These are phyloP conservation scores for Mycetomoellerius zeteki DNA, from an alignment of 1,140 invertebrate genomes.

Conservation along the genomic window DNA sequence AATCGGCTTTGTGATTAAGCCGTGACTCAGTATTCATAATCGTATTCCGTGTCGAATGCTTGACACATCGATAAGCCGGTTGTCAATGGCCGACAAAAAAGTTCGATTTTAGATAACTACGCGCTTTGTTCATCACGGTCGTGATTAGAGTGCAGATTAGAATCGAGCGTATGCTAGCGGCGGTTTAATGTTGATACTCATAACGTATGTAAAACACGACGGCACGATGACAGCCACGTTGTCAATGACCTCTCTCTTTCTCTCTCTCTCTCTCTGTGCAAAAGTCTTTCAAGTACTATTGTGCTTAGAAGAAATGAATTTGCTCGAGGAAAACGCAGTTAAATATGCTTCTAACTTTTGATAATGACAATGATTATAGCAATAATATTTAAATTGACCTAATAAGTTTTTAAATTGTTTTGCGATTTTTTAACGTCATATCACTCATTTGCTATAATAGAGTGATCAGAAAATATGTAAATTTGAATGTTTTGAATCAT, in stretches of 20 bases:
- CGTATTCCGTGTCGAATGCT: constrained; percentile 56
- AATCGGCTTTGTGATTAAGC: constrained; percentile 57
- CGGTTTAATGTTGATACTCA: constrained; percentile 52
- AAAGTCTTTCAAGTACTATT: constrained; percentile 30
- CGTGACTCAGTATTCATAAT: constrained; percentile 57
- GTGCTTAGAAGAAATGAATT: neutral
- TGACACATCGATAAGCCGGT: constrained; percentile 55
- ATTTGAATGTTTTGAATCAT: no score
- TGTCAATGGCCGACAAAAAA: constrained; percentile 60
- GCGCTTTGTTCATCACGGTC: constrained; percentile 60
- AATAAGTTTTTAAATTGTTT: neutral
- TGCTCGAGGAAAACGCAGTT: neutral
- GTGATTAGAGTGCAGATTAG: constrained; percentile 61
- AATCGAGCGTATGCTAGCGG: constrained; percentile 23
- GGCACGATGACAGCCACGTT: constrained; percentile 50
- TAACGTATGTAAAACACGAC: constrained; percentile 62
- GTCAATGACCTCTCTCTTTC: constrained; percentile 42
- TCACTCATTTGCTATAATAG: no score
- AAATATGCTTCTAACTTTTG: neutral
- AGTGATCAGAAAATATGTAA: no score
- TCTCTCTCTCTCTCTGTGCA: neutral
- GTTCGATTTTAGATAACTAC: constrained; percentile 64
- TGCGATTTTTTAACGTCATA: neutral
- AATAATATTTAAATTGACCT: neutral
- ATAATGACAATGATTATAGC: neutral